Conservation (phyloP, 2,888 invertebrate species). For the Acholoe squamosa region DNA sequence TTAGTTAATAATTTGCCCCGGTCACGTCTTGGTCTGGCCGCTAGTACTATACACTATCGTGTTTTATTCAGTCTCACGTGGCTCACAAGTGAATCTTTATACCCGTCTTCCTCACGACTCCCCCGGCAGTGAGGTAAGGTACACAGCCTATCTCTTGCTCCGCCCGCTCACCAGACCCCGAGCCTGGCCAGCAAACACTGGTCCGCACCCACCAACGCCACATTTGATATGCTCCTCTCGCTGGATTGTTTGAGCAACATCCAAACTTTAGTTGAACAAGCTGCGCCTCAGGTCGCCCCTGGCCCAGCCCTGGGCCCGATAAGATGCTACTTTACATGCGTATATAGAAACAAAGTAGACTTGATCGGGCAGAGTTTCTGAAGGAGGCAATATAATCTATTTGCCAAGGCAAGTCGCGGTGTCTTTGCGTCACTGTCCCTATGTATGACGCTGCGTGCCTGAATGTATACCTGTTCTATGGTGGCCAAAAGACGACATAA, state of each 20-base stretch:
- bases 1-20: neutral
- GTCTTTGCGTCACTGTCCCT: constrained; percentile 57
- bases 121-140: neutral
- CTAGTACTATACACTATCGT: constrained; percentile 4
- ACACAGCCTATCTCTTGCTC: neutral
- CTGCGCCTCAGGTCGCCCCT: neutral
- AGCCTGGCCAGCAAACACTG: neutral
- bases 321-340: constrained; percentile 62
- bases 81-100: constrained; percentile 39
- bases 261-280: constrained; percentile 60
- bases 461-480: neutral
- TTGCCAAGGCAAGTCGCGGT: constrained; percentile 25
- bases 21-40: neutral
- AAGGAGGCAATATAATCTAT: constrained; percentile 50
- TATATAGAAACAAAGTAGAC: constrained; percentile 61
- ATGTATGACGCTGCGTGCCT: neutral
- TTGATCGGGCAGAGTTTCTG: constrained; percentile 50
- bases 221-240: constrained; percentile 55
- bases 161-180: constrained; percentile 8
- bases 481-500: neutral
- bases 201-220: neutral
- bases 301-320: constrained; percentile 39
- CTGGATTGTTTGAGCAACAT: constrained; percentile 57
- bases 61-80: constrained; percentile 44
- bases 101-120: neutral